Percentiles rank a stretch among this genome's conserved stretches.
These are phyloP conservation scores for Sakesphorus luctuosus DNA, from an alignment of 2,113 vertebrate genomes.

Conservation along the genomic window DNA sequence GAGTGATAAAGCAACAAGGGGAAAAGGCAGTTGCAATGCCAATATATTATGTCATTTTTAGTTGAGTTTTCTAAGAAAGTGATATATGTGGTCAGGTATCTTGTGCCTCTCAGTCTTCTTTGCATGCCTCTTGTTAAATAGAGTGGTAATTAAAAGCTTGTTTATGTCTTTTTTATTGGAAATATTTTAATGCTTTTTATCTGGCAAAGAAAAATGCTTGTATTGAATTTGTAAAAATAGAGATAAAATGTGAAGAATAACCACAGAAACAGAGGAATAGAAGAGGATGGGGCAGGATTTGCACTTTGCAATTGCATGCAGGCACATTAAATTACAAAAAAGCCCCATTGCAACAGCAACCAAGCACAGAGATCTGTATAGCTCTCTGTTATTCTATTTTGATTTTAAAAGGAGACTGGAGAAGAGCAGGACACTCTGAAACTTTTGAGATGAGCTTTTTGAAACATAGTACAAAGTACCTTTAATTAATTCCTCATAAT, in stretches of 20 bases:
- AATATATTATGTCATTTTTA: background rate
- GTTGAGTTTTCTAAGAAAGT: slow-evolving; percentile 2
- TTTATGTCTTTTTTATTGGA: background rate
- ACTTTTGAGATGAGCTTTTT: background rate
- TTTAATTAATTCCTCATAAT: background rate
- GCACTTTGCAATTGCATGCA: background rate
- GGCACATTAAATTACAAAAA: background rate
- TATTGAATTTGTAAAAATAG: background rate
- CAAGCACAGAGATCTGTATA: background rate
- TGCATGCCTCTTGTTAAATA: background rate
- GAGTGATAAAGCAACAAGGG: background rate
- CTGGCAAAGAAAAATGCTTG: background rate
- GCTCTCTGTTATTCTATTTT: background rate
- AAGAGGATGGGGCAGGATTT: background rate
- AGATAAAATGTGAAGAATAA: background rate
- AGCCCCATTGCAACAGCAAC: background rate
- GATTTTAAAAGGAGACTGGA: background rate
- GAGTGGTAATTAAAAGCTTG: background rate
- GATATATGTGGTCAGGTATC: background rate
- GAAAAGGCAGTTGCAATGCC: background rate
- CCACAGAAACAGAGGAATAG: background rate
- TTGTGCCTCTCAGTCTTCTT: background rate
- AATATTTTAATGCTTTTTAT: background rate
- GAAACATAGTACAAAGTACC: background rate
- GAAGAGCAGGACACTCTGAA: background rate